Evolutionary conservation across 1,140 invertebrate genomes (phyloP), one percentile per base, ranked within the genome.

Genomic region (Drusus annulatus): DNA sequence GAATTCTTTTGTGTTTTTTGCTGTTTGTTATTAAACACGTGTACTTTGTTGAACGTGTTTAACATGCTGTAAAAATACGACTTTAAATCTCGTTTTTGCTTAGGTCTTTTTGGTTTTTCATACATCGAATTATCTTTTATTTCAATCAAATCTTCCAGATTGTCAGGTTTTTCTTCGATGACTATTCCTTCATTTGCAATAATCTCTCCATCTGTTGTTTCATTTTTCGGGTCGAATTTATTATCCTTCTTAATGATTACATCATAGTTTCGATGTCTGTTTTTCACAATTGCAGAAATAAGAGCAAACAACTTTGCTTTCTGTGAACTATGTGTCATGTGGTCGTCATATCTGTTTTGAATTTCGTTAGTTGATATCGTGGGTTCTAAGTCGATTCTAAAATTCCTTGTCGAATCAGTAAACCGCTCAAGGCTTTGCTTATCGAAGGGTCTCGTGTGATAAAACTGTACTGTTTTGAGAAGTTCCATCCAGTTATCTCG

Each of bases 31-130:
- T 25, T 31, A n/a, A 36, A 19, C 17, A 36, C n/a, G 36, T 36
- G 16, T n/a, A 36, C 7, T 52, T 51, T 71, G 16, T 71, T 51
- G 6, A 52, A 15, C 10, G 62, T 5, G 8, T 65, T 65, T 5
- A 65, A 28, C 23, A 52, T 5, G 10, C 68, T 16, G 17, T 71
- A 15, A 16, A 71, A 52, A 28, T 52, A 71, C 15, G 68, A 23
- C n/a, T 23, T 52, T 16, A 71, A 10, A 71, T 71, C 25, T 15
- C 68, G 68, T 71, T 71, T 71, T 28, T n/a, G 68, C 25, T 50
- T 71, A 23, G 23, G 68, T 54, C 17, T 2, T 13, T 19, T 36
- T n/a, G 28, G 16, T 31, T 28, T 5, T 28, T 71, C 68, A 15
- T 71, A 54, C 10, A 50, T 52, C 7, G 21, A 16, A 25, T 54